Percentiles rank a stretch among this genome's conserved stretches.
Conservation (phyloP, 2,797 vertebrate genomes). For the Otolemur crassicaudatus region DNA sequence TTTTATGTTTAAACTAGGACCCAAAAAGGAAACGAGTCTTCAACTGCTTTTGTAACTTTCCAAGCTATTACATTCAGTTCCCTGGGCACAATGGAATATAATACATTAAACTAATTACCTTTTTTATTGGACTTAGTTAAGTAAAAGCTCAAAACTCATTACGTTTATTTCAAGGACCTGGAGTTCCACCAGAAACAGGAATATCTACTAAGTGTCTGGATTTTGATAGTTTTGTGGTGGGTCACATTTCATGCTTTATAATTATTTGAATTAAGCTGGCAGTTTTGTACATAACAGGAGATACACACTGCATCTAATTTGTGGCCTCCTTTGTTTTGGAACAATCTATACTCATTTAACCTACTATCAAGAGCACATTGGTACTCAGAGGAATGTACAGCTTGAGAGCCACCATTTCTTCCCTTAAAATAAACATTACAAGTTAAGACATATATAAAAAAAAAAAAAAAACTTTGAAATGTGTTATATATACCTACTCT, state of each 20-base stretch:
- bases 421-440: constrained; percentile 13
- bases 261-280: constrained; percentile 78
- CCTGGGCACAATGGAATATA: background rate
- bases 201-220: constrained; percentile 73
- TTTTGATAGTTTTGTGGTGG: constrained; percentile 76
- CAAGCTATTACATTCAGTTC: background rate
- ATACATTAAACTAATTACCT: constrained; percentile 44
- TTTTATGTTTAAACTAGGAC: background rate
- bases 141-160: constrained; percentile 66
- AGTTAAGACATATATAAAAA: background rate
- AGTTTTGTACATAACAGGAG: constrained; percentile 60
- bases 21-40: background rate
- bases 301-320: constrained; percentile 34
- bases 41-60: constrained; percentile 46
- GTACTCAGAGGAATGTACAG: constrained; percentile 19
- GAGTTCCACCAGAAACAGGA: constrained; percentile 77
- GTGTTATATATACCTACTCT: background rate
- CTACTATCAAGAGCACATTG: constrained; percentile 44
- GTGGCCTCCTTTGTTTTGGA: constrained; percentile 68
- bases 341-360: constrained; percentile 8
- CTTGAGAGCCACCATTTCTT: background rate
- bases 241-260: constrained; percentile 67
- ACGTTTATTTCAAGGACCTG: constrained; percentile 75
- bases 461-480: background rate
- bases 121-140: constrained; percentile 8